Evolutionary conservation across 2,888 invertebrate species (phyloP).

Genomic region (Ceratothoa steindachneri): DNA sequence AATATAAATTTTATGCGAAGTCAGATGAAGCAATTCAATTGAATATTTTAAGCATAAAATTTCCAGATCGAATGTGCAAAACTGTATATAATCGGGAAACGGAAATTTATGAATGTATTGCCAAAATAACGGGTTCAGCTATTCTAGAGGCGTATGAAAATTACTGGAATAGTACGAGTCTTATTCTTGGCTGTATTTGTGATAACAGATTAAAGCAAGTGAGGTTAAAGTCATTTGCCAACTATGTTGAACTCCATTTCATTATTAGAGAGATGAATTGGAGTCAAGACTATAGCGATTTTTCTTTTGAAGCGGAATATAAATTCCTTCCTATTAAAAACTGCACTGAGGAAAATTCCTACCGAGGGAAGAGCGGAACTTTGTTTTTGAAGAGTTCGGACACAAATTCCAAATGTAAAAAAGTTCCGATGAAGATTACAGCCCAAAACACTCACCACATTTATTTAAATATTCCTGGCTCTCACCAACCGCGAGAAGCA

Average conservation of each 20-base stretch:
- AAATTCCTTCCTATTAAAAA: slow-evolving; percentile 51
- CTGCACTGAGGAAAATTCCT: slow-evolving; percentile 59
- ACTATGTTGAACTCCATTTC: slow-evolving; percentile 68
- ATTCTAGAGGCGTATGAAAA: slow-evolving; percentile 59
- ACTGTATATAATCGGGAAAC: slow-evolving; percentile 33
- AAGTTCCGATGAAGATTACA: slow-evolving; percentile 73
- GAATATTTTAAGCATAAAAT: slow-evolving; percentile 59
- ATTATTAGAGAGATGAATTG: slow-evolving; percentile 73
- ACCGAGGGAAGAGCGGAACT: slow-evolving; percentile 70
- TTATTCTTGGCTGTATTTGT: slow-evolving; percentile 70
- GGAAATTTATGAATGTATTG: slow-evolving; percentile 34
- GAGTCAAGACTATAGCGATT: slow-evolving; percentile 72
- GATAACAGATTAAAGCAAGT: slow-evolving; percentile 57
- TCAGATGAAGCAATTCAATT: slow-evolving; percentile 65
- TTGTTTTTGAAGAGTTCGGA: slow-evolving; percentile 54
- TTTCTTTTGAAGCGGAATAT: slow-evolving; percentile 64
- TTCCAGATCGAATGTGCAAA: slow-evolving; percentile 35
- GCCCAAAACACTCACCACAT: slow-evolving; percentile 67
- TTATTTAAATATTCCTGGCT: slow-evolving; percentile 67
- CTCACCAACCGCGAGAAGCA: slow-evolving; percentile 57
- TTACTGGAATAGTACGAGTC: slow-evolving; percentile 66
- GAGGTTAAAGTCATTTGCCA: slow-evolving; percentile 66
- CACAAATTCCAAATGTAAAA: slow-evolving; percentile 59
- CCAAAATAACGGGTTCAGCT: slow-evolving; percentile 53
- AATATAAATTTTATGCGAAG: slow-evolving; percentile 69